Evolutionary conservation across 2,888 invertebrate genomes (phyloP).

Genomic region (Caenorhabditis sp.): DNA sequence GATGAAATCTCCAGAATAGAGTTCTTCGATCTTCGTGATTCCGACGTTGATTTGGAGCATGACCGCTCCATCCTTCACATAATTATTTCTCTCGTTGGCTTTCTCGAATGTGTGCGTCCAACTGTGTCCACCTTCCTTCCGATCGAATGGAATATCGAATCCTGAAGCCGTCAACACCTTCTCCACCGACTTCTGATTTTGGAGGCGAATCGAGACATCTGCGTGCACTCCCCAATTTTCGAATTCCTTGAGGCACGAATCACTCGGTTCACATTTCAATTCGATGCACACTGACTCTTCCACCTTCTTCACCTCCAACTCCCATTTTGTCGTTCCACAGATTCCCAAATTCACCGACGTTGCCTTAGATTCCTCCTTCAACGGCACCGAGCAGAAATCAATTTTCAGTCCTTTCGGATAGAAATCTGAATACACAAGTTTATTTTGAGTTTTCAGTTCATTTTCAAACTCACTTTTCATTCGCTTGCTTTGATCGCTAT

Average conservation of each 20-base stretch:
- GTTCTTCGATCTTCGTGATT: conserved; percentile 12
- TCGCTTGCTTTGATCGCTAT: conserved; percentile 16
- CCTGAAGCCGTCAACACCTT: conserved; percentile 13
- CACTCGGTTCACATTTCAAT: conserved; percentile 25
- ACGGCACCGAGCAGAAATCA: conserved; percentile 23
- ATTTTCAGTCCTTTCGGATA: conserved; percentile 37
- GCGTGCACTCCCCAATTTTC: conserved; percentile 25
- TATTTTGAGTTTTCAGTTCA: not conserved
- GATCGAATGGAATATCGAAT: conserved; percentile 6
- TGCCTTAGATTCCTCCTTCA: not conserved
- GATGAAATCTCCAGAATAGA: conserved; percentile 40
- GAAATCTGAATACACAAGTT: conserved; percentile 10
- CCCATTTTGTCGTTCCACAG: conserved; percentile 36
- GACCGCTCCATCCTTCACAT: conserved; percentile 1
- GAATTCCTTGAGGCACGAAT: not conserved
- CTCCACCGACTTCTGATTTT: conserved; percentile 10
- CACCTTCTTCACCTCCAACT: not conserved
- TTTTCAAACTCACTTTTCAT: not conserved
- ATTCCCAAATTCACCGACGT: conserved; percentile 22
- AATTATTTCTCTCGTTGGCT: conserved; percentile 10
- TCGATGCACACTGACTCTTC: not conserved
- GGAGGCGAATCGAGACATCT: conserved; percentile 18
- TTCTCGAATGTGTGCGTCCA: conserved; percentile 29
- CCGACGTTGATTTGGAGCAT: conserved; percentile 32
- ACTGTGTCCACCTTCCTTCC: not conserved